These are phyloP conservation scores for Pitangus sulphuratus DNA, from an alignment of 2,797 vertebrate species.

Conservation along the genomic window DNA sequence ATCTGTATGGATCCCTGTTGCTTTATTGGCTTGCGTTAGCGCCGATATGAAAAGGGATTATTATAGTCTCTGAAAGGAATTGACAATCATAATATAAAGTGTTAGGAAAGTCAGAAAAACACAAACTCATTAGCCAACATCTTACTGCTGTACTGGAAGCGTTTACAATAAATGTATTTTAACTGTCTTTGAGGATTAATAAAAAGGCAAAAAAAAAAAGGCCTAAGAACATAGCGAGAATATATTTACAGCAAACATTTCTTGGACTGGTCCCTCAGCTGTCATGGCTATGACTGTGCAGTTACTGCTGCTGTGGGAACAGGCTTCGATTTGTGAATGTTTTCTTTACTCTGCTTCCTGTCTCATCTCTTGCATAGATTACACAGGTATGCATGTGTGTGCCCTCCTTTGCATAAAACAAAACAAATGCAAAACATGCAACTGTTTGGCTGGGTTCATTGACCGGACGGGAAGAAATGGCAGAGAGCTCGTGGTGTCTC, in stretches of 20 bases:
- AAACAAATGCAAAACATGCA: background rate
- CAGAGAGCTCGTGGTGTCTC: background rate
- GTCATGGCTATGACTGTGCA: conserved; percentile 44
- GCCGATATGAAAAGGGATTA: conserved; percentile 32
- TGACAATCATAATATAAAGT: background rate
- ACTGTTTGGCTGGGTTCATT: background rate
- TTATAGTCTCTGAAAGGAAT: conserved; percentile 3
- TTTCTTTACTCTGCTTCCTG: conserved; percentile 26
- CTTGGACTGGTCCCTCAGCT: conserved; percentile 54
- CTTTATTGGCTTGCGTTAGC: conserved; percentile 22
- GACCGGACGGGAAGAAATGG: background rate
- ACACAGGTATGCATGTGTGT: background rate
- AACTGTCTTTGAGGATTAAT: conserved; percentile 18
- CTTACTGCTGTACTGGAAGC: background rate
- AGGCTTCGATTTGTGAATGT: background rate
- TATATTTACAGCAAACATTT: conserved; percentile 64
- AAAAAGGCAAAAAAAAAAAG: background rate
- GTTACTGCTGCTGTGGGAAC: conserved; percentile 40
- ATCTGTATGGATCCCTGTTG: conserved; percentile 9
- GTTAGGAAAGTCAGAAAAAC: background rate
- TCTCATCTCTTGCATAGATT: background rate
- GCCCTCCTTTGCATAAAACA: background rate
- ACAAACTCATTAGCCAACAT: background rate
- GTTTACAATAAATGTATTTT: conserved; percentile 22
- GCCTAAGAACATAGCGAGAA: conserved; percentile 15